phyloP scores from a whole-genome alignment of 2,113 vertebrate genomes.

The Antechinus stuartii region DNA sequence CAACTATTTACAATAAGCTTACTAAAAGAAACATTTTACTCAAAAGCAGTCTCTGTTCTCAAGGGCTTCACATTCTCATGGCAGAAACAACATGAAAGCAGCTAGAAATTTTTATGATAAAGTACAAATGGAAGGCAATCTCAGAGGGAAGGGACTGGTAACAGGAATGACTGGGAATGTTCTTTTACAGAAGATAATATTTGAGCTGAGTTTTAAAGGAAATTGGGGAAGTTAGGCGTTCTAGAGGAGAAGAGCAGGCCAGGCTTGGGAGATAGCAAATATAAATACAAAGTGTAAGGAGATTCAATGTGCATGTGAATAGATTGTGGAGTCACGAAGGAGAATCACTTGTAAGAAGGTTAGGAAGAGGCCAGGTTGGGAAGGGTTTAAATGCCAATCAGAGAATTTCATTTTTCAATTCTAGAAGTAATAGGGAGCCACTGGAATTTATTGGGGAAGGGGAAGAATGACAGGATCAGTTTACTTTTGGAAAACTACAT shows the following conservation, averaged over 20 bases:
- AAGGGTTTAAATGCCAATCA: not conserved
- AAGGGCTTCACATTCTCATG: not conserved
- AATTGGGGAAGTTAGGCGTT: not conserved
- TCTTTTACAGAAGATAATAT: not conserved
- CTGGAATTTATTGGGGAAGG: not conserved
- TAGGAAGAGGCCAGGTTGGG: not conserved
- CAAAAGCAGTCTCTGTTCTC: not conserved
- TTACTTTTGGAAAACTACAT: not conserved
- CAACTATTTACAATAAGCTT: not conserved
- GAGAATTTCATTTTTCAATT: not conserved
- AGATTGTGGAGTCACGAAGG: not conserved
- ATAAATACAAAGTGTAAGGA: not conserved
- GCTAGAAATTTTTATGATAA: not conserved
- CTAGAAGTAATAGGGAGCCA: not conserved
- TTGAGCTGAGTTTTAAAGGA: not conserved
- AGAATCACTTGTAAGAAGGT: not conserved
- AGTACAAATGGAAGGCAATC: not conserved
- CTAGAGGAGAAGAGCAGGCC: not conserved
- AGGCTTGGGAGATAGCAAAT: not conserved
- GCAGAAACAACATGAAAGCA: not conserved
- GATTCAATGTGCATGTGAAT: not conserved
- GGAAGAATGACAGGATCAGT: not conserved
- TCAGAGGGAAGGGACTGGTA: not conserved
- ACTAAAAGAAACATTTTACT: not conserved
- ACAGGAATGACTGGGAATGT: not conserved